Base-by-base conservation (phyloP, 1,140 invertebrate genomes). In the Pseudomyrmex flavicornis region DNA sequence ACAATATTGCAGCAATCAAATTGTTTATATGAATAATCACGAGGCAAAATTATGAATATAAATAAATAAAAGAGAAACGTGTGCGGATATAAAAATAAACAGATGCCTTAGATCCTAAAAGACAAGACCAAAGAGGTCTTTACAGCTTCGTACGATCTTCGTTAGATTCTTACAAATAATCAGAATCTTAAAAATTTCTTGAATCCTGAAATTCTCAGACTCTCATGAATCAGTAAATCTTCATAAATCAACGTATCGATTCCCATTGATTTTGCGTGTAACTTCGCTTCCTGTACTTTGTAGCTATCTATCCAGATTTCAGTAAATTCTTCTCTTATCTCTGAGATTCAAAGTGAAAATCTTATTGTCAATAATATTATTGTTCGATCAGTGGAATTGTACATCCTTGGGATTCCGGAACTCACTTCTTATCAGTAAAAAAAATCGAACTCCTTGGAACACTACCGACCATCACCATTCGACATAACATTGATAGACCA, bases 381-480 rank as follows among this genome's bases (percentile, higher is more conserved):
- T 70, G 35, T 54, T 15, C 22, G 20, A 79, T 48, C 54, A 35
- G n/a, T 10, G 15, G 20, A 35, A 61, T 61, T 46, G 35, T 35
- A 54, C 20, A 54, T 70, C 15, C 35, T 15, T 35, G 46, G 7
- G 22, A 15, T 15, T 17, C 9, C 35, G 15, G 10, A 52, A 15
- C n/a, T 35, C 26, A 46, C n/a, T 80, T n/a, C n/a, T 69, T 58
- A 48, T 17, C 20, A 65, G 17, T 54, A 54, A 68, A 15, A 9
- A 54, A 68, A 15, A 9, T n/a, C 15, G 65, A 70, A 59, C 12
- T 10, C 35, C 54, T 10, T n/a, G 17, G 10, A 15, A 15, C 44
- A 58, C 68, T 15, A 70, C 35, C 35, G 35, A 35, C 35, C 35
- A 35, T 9, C 76, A 58, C 65, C 54, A 69, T 46, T 69, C 44